Evolutionary conservation across 2,797 vertebrate species (phyloP).

Genomic region (Decapterus maruadsi): DNA sequence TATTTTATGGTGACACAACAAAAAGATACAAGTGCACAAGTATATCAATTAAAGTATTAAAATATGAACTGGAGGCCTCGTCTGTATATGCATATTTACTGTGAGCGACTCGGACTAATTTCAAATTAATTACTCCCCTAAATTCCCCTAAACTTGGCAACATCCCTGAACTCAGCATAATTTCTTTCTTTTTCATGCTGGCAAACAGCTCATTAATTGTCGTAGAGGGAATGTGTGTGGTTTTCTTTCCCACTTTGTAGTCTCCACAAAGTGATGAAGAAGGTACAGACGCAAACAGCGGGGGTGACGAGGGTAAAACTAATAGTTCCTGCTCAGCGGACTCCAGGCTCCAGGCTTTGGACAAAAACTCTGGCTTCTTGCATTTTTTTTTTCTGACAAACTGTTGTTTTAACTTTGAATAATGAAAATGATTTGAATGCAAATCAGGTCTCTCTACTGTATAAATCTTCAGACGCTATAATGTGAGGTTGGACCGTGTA

Average conservation of each 20-base stretch:
- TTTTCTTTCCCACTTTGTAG: constrained; percentile 14
- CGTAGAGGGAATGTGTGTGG: constrained; percentile 17
- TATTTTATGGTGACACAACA: not conserved
- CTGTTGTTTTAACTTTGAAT: not conserved
- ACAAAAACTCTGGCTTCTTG: not conserved
- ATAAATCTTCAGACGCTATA: not conserved
- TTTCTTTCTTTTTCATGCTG: constrained; percentile 19
- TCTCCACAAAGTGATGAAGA: constrained; percentile 22
- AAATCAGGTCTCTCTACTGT: not conserved
- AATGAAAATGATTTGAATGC: constrained; percentile 1
- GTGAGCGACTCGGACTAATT: constrained; percentile 23
- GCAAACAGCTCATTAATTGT: constrained; percentile 35
- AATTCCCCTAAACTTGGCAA: constrained; percentile 35
- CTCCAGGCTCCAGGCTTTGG: constrained; percentile 5
- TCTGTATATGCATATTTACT: constrained; percentile 19
- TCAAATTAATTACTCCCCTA: constrained; percentile 44
- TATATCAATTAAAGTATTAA: not conserved
- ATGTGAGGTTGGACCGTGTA: not conserved
- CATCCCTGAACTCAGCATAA: constrained; percentile 39
- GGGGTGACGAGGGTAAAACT: constrained; percentile 5
- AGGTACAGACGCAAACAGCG: constrained; percentile 22
- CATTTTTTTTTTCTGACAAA: not conserved
- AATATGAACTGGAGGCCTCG: not conserved
- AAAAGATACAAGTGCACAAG: not conserved
- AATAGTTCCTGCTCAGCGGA: not conserved